Conservation (phyloP, 2,797 vertebrate species). For the Halcyon smyrnensis region DNA sequence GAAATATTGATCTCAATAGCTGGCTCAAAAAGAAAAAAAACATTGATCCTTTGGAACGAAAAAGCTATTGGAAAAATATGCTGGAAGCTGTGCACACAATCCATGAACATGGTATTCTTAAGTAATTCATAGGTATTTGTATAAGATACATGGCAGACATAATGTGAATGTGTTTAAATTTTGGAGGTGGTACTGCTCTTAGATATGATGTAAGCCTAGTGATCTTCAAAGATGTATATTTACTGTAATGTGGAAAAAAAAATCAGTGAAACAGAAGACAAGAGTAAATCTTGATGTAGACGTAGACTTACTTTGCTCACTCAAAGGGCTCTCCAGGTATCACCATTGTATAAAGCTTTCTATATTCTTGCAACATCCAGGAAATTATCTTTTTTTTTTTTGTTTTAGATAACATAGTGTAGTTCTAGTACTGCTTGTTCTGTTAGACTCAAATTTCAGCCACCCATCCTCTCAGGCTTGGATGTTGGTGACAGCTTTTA, state of each 20-base stretch:
- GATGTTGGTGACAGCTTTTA: background rate
- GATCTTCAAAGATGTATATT: background rate
- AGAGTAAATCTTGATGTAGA: background rate
- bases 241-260: background rate
- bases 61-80: constrained; percentile 99
- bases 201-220: background rate
- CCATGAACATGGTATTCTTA: constrained; percentile 89
- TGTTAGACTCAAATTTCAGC: background rate
- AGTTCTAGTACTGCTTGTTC: background rate
- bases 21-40: constrained; percentile 94
- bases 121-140: constrained; percentile 13
- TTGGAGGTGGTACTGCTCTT: background rate
- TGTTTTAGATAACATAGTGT: rapidly evolving
- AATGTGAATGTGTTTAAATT: background rate
- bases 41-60: constrained; percentile 91
- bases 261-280: background rate
- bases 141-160: background rate
- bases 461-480: background rate
- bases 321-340: background rate
- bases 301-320: background rate
- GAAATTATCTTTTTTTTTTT: background rate
- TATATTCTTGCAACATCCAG: background rate
- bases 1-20: constrained; percentile 95
- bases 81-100: constrained; percentile 95
- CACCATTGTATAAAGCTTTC: background rate